These are phyloP conservation scores for Pachymerium ferrugineum DNA, from an alignment of 2,888 invertebrate species.

Conservation along the genomic window DNA sequence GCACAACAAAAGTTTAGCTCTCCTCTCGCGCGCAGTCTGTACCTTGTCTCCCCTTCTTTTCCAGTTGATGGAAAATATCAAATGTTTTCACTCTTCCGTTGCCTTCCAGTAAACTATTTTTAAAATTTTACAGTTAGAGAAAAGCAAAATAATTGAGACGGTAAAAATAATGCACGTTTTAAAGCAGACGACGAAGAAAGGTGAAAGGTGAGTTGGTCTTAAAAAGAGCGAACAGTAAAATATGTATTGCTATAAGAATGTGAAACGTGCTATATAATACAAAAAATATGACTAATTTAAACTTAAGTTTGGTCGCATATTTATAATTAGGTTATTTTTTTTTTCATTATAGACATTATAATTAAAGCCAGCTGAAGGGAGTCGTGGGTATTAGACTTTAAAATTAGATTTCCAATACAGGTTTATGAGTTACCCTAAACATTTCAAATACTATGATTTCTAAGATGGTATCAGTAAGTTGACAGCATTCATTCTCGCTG, in stretches of 20 bases:
- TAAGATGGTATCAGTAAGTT: slow-evolving; percentile 13
- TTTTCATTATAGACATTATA: no score
- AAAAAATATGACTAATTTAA: no score
- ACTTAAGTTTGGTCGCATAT: no score
- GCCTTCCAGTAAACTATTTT: not conserved
- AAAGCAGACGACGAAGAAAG: slow-evolving; percentile 27
- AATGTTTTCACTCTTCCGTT: no score
- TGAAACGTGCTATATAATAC: no score
- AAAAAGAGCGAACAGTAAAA: no score
- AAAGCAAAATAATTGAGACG: not conserved
- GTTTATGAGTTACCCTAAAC: not conserved
- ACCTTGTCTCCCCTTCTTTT: not conserved
- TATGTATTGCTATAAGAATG: no score
- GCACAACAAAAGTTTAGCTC: slow-evolving; percentile 23
- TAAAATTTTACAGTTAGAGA: not conserved
- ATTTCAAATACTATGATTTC: not conserved
- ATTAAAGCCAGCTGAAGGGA: no score
- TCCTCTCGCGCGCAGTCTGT: slow-evolving; percentile 6
- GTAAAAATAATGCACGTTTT: not conserved
- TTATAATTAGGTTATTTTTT: no score
- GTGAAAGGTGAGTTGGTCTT: not conserved
- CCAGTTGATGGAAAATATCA: no score
- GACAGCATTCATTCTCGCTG: slow-evolving; percentile 16
- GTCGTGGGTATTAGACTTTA: no score
- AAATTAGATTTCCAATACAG: no score